Base-by-base conservation (phyloP, 2,797 vertebrate genomes). In the Malurus splendens region DNA sequence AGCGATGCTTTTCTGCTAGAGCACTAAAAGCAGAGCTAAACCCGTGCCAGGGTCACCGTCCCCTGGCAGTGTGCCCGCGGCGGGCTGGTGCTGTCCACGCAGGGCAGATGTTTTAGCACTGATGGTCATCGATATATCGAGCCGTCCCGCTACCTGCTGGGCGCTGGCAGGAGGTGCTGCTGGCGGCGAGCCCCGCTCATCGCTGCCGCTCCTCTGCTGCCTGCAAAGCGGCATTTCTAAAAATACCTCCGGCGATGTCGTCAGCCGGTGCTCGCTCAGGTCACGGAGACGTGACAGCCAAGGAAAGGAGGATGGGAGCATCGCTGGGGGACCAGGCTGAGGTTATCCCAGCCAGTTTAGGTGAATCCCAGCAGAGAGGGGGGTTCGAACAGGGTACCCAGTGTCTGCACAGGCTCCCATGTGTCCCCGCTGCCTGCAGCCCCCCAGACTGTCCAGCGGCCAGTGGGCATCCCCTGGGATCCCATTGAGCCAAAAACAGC, bases 161-260 rank as follows among this genome's bases (percentile, higher is more conserved):
- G 45, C 0, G 39, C 77, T 36, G 8, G 11, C 77, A 25, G 77
- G 65, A 60, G 38, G 18, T 25, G 79, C 72, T 14, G 14, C 44
- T 52, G 90, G 45, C 5, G 0, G 18, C 4, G 0, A 59, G 86
- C 70, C 27, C 51, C 3, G 72, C 60, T 4, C 3, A 18, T 51
- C 5, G 11, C 32, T 60, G 86, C 57, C 54, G 47, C 10, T 65
- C 33, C 64, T 42, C 84, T n/a, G 86, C 55, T 38, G 87, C 82
- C 90, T 86, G 91, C 87, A 86, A 73, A 88, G 81, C 44, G 0
- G 72, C 11, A 6, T 41, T 75, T 54, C 94, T 93, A 92, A 92
- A 94, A 95, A 94, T 95, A 90, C 87, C 72, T 84, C 39, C 19
- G 2, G 67, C 1, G 7, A 41, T 90, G 91, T 61, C 64, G 3